Evolutionary conservation across 1,140 invertebrate species (phyloP).

Genomic region (Trinorchestia longiramus): DNA sequence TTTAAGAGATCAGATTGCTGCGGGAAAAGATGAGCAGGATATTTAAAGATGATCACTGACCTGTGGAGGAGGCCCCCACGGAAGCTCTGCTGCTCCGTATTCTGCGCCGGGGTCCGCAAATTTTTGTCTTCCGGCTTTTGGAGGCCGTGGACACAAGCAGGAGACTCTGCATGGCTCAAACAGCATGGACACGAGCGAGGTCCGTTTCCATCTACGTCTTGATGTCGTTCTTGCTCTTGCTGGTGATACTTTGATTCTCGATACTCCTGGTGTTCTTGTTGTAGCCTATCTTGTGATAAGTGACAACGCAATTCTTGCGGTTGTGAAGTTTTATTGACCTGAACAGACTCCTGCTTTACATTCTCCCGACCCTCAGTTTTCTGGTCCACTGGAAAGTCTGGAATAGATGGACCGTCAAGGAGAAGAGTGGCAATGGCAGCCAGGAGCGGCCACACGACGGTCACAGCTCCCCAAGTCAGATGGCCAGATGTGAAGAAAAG

Average conservation of each 20-base stretch:
- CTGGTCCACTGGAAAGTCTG: neutral
- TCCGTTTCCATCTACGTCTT: neutral
- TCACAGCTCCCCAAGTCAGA: neutral
- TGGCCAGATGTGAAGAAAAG: neutral
- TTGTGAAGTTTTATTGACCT: neutral
- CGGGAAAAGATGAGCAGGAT: no score
- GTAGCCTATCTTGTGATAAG: neutral
- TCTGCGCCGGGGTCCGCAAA: neutral
- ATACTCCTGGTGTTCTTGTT: neutral
- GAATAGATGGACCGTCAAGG: neutral
- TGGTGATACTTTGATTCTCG: neutral
- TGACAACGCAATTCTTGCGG: neutral
- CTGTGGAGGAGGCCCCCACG: neutral
- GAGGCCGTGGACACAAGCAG: neutral
- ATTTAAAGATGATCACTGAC: neutral
- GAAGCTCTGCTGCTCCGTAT: neutral
- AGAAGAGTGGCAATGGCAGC: neutral
- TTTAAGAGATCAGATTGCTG: no score
- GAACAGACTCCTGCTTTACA: neutral
- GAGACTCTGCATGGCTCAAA: neutral
- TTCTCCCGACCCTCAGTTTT: no score
- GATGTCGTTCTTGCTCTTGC: neutral
- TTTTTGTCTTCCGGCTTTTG: neutral
- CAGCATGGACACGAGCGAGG: neutral
- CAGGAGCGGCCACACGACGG: constrained; percentile 28